Evolutionary conservation across 2,888 invertebrate species (phyloP).

Genomic region (Drosophila aldrichi): DNA sequence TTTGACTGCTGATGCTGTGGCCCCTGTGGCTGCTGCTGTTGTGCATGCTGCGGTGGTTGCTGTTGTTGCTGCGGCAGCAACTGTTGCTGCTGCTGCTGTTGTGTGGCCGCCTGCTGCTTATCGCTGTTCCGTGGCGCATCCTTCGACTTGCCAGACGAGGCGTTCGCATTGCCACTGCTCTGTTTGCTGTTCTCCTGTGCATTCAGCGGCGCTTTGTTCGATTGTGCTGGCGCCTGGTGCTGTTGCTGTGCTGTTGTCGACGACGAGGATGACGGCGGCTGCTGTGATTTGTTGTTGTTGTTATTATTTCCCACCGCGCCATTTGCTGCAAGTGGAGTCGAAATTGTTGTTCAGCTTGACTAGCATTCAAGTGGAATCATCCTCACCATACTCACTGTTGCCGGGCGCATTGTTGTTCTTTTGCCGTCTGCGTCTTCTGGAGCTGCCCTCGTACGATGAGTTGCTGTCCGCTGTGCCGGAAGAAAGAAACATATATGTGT

Average conservation of each 20-base stretch:
- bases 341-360: conserved; percentile 8
- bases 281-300: conserved; percentile 81
- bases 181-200: conserved; percentile 80
- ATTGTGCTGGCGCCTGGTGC: conserved; percentile 50
- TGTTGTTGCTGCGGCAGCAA: conserved; percentile 51
- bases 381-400: conserved; percentile 83
- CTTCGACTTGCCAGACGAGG: conserved; percentile 65
- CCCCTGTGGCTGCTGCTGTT: conserved; percentile 54
- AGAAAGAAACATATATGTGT: conserved; percentile 20
- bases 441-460: conserved; percentile 85
- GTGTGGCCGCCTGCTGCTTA: conserved; percentile 76
- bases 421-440: conserved; percentile 84
- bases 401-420: conserved; percentile 83
- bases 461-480: conserved; percentile 83
- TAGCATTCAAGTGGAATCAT: neutral
- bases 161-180: conserved; percentile 69
- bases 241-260: conserved; percentile 43
- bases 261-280: conserved; percentile 31
- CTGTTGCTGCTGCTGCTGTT: conserved; percentile 55
- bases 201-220: conserved; percentile 81
- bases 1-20: conserved; percentile 77
- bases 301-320: conserved; percentile 84
- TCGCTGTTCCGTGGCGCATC: conserved; percentile 65
- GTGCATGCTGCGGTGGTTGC: conserved; percentile 56
- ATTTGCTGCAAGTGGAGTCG: conserved; percentile 72